Conservation (phyloP, 92 coral and sea anemone genomes). For the Epizoanthus rinbou region DNA sequence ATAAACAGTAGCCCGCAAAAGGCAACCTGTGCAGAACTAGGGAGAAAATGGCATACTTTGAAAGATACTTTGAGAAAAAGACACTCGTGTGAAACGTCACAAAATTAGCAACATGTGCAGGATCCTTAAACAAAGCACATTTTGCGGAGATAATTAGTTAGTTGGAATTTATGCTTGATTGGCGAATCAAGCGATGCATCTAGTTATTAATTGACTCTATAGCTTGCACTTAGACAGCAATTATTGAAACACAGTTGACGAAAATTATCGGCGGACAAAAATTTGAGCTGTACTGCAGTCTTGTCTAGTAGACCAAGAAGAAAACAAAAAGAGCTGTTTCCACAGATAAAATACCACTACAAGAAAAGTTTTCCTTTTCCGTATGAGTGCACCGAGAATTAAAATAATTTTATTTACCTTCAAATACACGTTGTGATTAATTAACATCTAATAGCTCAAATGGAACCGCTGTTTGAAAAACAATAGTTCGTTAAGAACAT, state of each 20-base stretch:
- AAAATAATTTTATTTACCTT: not conserved
- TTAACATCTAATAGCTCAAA: not conserved
- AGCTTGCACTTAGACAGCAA: conserved; percentile 2
- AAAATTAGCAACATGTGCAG: conserved; percentile 4
- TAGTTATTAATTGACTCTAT: not conserved
- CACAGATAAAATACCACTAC: not conserved
- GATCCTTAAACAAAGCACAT: not conserved
- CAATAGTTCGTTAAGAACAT: conserved; percentile 17
- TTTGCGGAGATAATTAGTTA: conserved; percentile 15
- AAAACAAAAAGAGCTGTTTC: not conserved
- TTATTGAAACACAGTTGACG: too few relatives aligned
- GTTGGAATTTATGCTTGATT: not conserved
- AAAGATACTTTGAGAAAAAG: not conserved
- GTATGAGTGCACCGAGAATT: not conserved
- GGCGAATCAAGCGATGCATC: not conserved
- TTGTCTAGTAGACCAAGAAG: not conserved
- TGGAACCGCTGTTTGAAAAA: not conserved
- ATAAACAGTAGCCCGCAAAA: not conserved
- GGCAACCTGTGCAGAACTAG: not conserved
- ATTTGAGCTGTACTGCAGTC: too few relatives aligned
- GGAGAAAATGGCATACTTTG: not conserved
- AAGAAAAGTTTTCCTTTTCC: not conserved
- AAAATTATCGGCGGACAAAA: not conserved
- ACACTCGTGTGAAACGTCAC: not conserved
- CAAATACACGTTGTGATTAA: conserved; percentile 1